These are phyloP conservation scores for Orthonevra nobilis DNA, from an alignment of 2,888 invertebrate genomes.

Conservation along the genomic window DNA sequence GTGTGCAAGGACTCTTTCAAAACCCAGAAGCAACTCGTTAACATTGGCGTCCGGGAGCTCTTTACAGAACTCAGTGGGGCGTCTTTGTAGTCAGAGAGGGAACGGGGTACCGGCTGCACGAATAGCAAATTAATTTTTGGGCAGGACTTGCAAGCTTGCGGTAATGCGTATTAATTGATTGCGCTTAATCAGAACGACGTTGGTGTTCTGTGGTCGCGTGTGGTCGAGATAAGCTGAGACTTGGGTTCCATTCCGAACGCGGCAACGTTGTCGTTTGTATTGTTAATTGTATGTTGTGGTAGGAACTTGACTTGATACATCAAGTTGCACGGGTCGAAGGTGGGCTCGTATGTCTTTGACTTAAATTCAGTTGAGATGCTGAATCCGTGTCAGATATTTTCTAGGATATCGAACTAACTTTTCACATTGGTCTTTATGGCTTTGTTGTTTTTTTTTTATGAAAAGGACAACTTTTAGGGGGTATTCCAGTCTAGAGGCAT, in stretches of 20 bases:
- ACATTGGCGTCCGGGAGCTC: slow-evolving; percentile 42
- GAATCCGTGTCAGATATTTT: too few species aligned
- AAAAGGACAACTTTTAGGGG: too few species aligned
- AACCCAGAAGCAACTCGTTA: slow-evolving; percentile 61
- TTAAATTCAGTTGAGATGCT: too few species aligned
- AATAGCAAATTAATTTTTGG: slow-evolving; percentile 54
- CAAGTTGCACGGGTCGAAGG: slow-evolving; percentile 32
- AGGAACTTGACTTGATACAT: too few species aligned
- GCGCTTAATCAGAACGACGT: slow-evolving; percentile 57
- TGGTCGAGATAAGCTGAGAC: slow-evolving; percentile 64
- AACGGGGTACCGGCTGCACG: slow-evolving; percentile 13
- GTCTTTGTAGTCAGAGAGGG: background rate
- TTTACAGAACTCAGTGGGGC: slow-evolving; percentile 39
- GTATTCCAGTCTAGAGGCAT: too few species aligned
- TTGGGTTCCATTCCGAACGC: too few species aligned
- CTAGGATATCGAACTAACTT: too few species aligned
- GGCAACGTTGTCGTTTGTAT: slow-evolving; percentile 26
- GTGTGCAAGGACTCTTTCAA: slow-evolving; percentile 33
- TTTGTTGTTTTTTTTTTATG: too few species aligned
- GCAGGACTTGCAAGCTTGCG: slow-evolving; percentile 33
- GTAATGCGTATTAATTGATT: slow-evolving; percentile 64
- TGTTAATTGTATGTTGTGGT: too few species aligned
- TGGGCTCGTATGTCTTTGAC: too few species aligned
- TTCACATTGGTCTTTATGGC: too few species aligned
- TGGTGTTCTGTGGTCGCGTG: slow-evolving; percentile 50